These are phyloP conservation scores for Glareola pratincola DNA, from an alignment of 2,113 vertebrate species.

Conservation along the genomic window DNA sequence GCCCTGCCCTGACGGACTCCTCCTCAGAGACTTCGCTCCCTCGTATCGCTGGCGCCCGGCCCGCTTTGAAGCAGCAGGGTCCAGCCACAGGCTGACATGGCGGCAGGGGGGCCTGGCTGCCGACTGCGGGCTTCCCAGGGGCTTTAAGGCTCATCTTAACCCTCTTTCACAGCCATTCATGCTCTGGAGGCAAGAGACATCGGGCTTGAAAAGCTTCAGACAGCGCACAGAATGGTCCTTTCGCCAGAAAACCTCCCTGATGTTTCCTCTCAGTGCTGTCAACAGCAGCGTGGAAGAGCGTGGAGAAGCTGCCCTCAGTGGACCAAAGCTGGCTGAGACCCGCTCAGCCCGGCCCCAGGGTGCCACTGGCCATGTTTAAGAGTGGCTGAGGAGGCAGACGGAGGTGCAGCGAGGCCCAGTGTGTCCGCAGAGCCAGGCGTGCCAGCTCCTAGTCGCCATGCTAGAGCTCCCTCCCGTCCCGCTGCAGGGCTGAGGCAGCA, in stretches of 20 bases:
- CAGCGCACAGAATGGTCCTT: rapidly evolving
- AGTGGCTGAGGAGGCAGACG: not conserved
- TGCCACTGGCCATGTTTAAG: not conserved
- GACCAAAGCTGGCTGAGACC: not conserved
- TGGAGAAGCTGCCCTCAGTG: not conserved
- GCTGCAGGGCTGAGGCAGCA: not conserved
- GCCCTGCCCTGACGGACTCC: not conserved
- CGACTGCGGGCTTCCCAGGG: not conserved
- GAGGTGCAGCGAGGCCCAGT: rapidly evolving
- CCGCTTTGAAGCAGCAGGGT: not conserved
- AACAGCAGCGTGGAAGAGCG: rapidly evolving
- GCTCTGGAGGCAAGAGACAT: not conserved
- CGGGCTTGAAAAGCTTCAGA: not conserved
- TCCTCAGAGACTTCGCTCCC: not conserved
- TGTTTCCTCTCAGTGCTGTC: not conserved
- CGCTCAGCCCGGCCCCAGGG: not conserved
- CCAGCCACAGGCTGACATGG: not conserved
- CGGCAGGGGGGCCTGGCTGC: not conserved
- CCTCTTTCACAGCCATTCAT: not conserved
- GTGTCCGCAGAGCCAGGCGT: rapidly evolving
- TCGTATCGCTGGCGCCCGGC: rapidly evolving
- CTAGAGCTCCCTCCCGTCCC: not conserved
- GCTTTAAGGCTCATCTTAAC: not conserved
- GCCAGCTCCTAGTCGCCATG: not conserved
- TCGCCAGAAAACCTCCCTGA: not conserved